phyloP scores from a whole-genome alignment of 2,113 vertebrate genomes.

The Uria aalge region DNA sequence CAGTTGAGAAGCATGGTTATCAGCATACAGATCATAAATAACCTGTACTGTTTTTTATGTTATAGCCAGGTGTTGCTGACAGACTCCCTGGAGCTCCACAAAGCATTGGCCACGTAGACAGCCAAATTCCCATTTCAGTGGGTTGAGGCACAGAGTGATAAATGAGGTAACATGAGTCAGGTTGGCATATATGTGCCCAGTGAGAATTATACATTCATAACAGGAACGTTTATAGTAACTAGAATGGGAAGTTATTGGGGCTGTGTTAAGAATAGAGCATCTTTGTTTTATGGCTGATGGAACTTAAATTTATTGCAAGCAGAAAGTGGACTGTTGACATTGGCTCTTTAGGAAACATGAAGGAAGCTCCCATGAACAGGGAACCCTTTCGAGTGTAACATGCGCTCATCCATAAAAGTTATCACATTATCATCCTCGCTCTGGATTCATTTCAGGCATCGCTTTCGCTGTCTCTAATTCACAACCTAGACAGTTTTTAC shows the following conservation, averaged over 20 bases:
- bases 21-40: slow-evolving; percentile 41
- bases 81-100: slow-evolving; percentile 23
- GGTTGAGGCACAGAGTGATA: not conserved
- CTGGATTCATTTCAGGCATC: slow-evolving; percentile 23
- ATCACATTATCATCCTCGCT: not conserved
- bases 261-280: slow-evolving; percentile 9
- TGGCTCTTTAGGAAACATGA: slow-evolving; percentile 11
- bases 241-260: slow-evolving; percentile 8
- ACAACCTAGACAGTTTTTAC: slow-evolving; percentile 26
- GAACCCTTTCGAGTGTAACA: not conserved
- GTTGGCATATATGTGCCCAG: not conserved
- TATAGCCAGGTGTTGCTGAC: not conserved
- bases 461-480: slow-evolving; percentile 1
- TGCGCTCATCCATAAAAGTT: not conserved
- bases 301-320: slow-evolving; percentile 13
- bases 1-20: not conserved
- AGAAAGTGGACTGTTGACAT: slow-evolving; percentile 26
- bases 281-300: slow-evolving; percentile 21
- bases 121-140: not conserved
- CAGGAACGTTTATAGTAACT: not conserved
- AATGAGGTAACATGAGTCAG: slow-evolving; percentile 9
- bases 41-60: not conserved
- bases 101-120: not conserved
- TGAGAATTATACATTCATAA: slow-evolving; percentile 15
- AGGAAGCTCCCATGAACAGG: slow-evolving; percentile 13